These are phyloP conservation scores for Sterna hirundo DNA, from an alignment of 2,113 vertebrate genomes.

Conservation along the genomic window DNA sequence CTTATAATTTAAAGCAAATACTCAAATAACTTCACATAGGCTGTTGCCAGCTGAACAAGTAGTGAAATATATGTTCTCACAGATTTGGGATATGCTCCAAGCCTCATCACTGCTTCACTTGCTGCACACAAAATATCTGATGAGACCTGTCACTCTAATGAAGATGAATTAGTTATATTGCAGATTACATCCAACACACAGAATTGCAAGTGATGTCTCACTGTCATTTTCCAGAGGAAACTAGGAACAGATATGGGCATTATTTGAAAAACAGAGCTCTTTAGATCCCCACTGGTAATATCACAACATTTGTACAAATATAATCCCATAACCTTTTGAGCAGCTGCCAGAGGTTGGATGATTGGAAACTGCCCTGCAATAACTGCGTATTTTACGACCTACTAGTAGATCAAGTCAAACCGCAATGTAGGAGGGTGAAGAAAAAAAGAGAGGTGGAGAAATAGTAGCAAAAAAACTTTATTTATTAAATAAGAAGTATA, in stretches of 20 bases:
- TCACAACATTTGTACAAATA: conserved; percentile 8
- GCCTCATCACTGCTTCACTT: conserved; percentile 24
- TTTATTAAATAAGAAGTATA: neutral
- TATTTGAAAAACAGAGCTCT: conserved; percentile 32
- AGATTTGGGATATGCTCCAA: neutral
- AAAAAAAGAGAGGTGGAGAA: neutral
- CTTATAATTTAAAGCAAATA: neutral
- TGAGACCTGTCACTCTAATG: conserved; percentile 41
- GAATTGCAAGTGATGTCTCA: conserved; percentile 7
- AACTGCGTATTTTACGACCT: neutral
- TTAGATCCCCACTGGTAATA: neutral
- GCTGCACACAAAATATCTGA: neutral
- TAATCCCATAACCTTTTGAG: neutral
- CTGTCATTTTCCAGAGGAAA: conserved; percentile 13
- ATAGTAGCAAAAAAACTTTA: neutral
- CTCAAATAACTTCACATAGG: neutral
- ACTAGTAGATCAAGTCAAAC: neutral
- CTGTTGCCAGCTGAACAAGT: neutral
- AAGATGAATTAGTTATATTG: conserved; percentile 12
- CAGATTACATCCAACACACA: neutral
- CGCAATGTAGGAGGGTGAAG: neutral
- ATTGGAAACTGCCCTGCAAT: neutral
- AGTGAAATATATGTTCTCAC: neutral
- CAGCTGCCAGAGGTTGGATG: neutral
- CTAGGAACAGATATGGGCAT: neutral